Evolutionary conservation across 2,888 invertebrate species (phyloP).

Genomic region (Clusia tigrina): DNA sequence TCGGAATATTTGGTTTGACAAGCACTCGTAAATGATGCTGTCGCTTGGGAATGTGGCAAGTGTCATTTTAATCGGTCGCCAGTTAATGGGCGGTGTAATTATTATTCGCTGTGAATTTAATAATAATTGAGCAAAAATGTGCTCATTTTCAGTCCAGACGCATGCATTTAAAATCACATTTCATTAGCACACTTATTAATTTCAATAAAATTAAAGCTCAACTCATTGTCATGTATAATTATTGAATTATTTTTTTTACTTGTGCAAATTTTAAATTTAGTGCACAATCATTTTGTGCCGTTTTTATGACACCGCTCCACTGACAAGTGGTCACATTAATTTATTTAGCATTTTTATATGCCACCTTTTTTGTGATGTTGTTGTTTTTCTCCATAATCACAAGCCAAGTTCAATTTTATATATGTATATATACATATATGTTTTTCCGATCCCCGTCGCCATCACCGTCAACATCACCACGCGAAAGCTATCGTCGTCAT

Average conservation of each 20-base stretch:
- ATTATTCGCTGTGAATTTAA: too few species aligned
- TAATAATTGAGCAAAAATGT: too few species aligned
- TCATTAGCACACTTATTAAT: too few species aligned
- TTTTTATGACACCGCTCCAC: slow-evolving; percentile 30
- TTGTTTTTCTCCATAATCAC: background rate
- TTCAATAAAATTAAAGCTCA: too few species aligned
- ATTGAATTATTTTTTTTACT: background rate
- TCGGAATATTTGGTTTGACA: background rate
- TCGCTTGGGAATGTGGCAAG: slow-evolving; percentile 62
- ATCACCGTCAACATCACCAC: background rate
- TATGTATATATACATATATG: too few species aligned
- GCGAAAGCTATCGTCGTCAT: background rate
- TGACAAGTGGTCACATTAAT: slow-evolving; percentile 36
- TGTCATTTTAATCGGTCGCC: slow-evolving; percentile 60
- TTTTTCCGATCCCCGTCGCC: background rate
- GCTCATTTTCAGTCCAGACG: too few species aligned
- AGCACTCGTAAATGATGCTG: slow-evolving; percentile 59
- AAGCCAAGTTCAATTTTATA: background rate
- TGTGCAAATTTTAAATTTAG: background rate
- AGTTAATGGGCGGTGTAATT: too few species aligned
- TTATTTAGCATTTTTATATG: slow-evolving; percentile 37
- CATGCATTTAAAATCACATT: too few species aligned
- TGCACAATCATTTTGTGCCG: background rate
- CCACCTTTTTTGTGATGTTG: slow-evolving; percentile 12
- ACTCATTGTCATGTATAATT: background rate